Conservation (phyloP, 2,113 vertebrate genomes). For the Pollachius pollachius region DNA sequence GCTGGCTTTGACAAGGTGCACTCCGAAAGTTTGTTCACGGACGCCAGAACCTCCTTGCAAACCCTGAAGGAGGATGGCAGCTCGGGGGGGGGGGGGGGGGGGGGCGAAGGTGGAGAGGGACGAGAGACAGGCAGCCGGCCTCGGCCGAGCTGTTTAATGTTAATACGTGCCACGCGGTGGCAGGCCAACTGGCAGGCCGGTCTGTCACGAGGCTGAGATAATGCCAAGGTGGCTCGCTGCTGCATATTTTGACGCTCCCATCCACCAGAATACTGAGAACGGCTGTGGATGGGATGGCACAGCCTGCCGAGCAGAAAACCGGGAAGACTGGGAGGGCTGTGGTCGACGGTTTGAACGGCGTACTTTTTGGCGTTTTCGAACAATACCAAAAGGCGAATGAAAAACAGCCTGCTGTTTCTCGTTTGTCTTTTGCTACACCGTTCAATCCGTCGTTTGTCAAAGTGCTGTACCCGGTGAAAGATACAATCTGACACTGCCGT, state of each 20-base stretch:
- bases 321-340: slow-evolving; percentile 14
- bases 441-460: too few species aligned
- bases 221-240: slow-evolving; percentile 61
- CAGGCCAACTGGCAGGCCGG: slow-evolving; percentile 54
- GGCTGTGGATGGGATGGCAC: slow-evolving; percentile 47
- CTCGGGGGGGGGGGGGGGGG: too few species aligned
- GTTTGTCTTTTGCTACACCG: too few species aligned
- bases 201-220: slow-evolving; percentile 65
- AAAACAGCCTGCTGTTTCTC: too few species aligned
- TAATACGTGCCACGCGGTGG: slow-evolving; percentile 56
- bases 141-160: slow-evolving; percentile 61
- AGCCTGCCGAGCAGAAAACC: slow-evolving; percentile 41
- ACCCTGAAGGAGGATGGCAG: slow-evolving; percentile 42
- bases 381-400: too few species aligned
- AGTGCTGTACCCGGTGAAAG: too few species aligned
- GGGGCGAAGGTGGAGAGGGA: too few species aligned
- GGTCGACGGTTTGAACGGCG: slow-evolving; percentile 33
- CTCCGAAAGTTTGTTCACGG: slow-evolving; percentile 49
- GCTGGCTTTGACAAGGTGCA: slow-evolving; percentile 53
- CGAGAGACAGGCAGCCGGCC: too few species aligned
- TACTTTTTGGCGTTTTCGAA: slow-evolving; percentile 2
- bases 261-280: slow-evolving; percentile 64
- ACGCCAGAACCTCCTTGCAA: slow-evolving; percentile 57
- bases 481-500: too few species aligned
- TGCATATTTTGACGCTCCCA: slow-evolving; percentile 66